Evolutionary conservation across 2,888 invertebrate species (phyloP), one percentile per base, ranked within the genome.

Genomic region (Tetanocera ferruginea): DNA sequence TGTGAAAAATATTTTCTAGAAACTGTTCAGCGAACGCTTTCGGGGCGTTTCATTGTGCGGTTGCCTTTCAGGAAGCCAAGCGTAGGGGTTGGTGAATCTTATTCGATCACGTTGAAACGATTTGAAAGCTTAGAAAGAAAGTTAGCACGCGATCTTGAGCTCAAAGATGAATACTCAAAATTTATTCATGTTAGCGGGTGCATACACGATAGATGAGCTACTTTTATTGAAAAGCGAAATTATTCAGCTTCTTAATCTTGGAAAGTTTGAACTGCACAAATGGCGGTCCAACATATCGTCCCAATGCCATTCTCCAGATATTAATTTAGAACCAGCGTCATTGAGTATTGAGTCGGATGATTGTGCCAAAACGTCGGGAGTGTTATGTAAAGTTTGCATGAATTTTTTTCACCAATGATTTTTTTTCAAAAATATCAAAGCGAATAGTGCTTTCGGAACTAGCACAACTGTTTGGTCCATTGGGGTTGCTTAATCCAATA

Each of bases 401-500:
- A n/a, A n/a, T n/a, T n/a, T n/a, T n/a, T n/a, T n/a, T n/a, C 9
- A 34, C 60, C 14, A 9, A 23, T 37, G 25, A 73, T 1, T 3
- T 23, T 11, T 72, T 57, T 8, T n/a, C 6, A 14, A 72, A 57
- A 60, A 60, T 78, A 2, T 78, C 72, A 49, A 78, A 73, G 23
- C 66, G 77, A 19, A 73, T 71, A 8, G 73, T 78, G 2, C 28
- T 80, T 0, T 60, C n/a, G n/a, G n/a, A n/a, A n/a, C n/a, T n/a
- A n/a, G n/a, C n/a, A n/a, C n/a, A 76, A 5, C 67, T 79, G 1
- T 79, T 79, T 70, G 75, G 77, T 34, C 75, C 79, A 5, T 49
- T 79, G 0, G 79, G 79, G 1, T 43, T 79, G 23, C 70, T 77
- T 49, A 79, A 77, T 23, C 74, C 79, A 0, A 72, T 78, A 6